These are phyloP conservation scores for Dipodomys ordii DNA, from an alignment of 2,113 vertebrate species.

Conservation along the genomic window DNA sequence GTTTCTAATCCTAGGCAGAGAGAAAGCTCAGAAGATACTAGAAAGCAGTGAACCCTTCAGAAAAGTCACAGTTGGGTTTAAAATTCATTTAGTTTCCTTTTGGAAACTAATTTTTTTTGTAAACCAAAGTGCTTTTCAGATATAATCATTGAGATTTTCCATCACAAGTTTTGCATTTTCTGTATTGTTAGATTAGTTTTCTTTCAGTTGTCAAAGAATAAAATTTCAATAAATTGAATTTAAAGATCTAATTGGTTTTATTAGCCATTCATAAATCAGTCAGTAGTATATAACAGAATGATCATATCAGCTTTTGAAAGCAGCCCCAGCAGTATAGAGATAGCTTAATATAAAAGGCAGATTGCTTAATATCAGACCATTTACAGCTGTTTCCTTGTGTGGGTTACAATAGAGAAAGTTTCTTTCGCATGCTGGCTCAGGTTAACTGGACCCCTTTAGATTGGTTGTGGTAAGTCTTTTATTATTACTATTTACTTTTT, in stretches of 20 bases:
- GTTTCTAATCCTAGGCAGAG: slow-evolving; percentile 35
- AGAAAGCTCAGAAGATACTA: slow-evolving; percentile 34
- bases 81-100: slow-evolving; percentile 12
- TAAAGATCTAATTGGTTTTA: neutral
- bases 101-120: neutral
- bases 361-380: neutral
- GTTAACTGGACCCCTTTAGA: neutral
- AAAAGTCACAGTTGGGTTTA: slow-evolving; percentile 30
- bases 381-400: neutral
- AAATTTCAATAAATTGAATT: neutral
- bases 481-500: neutral
- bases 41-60: neutral
- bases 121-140: neutral
- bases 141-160: neutral
- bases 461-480: neutral
- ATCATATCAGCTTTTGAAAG: neutral
- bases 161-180: neutral
- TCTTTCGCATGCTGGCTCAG: neutral
- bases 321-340: neutral
- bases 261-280: neutral
- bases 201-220: neutral
- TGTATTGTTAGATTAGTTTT: slow-evolving; percentile 22
- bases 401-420: neutral
- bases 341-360: neutral
- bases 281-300: neutral